A percentile compares a stretch with the other conserved stretches of the same genome.
Conservation (phyloP, 2,888 invertebrate genomes). For the Aphidius colemani region DNA sequence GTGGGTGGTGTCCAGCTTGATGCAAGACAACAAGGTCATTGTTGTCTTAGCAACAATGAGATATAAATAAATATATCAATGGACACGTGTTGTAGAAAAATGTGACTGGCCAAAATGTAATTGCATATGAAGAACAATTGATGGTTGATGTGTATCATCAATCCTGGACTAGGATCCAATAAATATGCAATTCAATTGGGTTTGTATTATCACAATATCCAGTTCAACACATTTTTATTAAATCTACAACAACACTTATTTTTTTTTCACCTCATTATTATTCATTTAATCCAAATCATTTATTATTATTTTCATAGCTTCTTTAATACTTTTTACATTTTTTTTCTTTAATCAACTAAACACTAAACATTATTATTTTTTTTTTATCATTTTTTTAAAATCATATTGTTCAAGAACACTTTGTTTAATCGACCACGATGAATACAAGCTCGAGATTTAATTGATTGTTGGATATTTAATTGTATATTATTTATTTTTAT, state of each 20-base stretch:
- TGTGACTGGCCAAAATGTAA: too few species aligned
- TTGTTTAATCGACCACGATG: too few species aligned
- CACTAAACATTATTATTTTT: background rate
- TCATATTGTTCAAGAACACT: background rate
- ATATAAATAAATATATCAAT: conserved; percentile 47
- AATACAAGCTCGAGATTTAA: too few species aligned
- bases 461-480: too few species aligned
- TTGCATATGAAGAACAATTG: too few species aligned
- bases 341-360: too few species aligned
- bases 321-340: too few species aligned
- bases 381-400: conserved; percentile 3
- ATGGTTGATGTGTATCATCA: too few species aligned
- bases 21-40: conserved; percentile 57
- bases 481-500: conserved; percentile 26
- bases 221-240: conserved; percentile 47
- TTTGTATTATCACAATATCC: conserved; percentile 56
- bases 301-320: conserved; percentile 4
- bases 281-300: background rate
- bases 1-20: conserved; percentile 43
- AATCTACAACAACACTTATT: conserved; percentile 16
- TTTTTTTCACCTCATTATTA: background rate
- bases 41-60: conserved; percentile 60
- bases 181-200: conserved; percentile 54
- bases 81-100: background rate
- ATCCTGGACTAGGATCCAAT: conserved; percentile 49